Base-by-base conservation (phyloP, 2,888 invertebrate species). In the Limnephilus rhombicus region DNA sequence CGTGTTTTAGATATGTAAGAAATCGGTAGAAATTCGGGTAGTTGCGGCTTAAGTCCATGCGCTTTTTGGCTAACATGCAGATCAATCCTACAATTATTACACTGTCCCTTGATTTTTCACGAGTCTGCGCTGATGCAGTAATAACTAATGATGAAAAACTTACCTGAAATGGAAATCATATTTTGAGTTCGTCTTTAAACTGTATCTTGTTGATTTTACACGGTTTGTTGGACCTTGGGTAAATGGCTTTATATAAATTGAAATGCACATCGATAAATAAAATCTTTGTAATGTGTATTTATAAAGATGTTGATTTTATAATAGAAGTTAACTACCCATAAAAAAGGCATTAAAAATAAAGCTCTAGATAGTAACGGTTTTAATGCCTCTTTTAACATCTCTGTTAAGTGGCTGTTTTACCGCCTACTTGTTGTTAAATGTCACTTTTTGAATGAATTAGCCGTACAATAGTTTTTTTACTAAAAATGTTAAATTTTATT, bases 371-470 rank as follows among this genome's bases (percentile, higher is more conserved):
- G 11, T 83, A 83, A 37, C 34, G 24, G 11, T 18, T 18, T 34
- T 83, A 24, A 83, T 83, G 83, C n/a, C 37, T 24, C 2, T 83
- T 83, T 83, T 83, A 37, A 83, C 83, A 83, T 83, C 37, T 41
- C 24, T 18, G 34, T 83, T 24, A 83, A 83, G 5, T 68, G 4
- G 24, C 68, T 24, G n/a, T 24, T 68, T 68, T 7, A n/a, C n/a
- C n/a, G 24, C n/a, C 24, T 68, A 24, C 9, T 68, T n/a, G 24
- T 68, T 68, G 9, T 24, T 24, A 7, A 68, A 68, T n/a, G 7
- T 24, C n/a, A n/a, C 1, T 68, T n/a, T 68, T n/a, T n/a, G 7
- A 68, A 68, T 2, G 9, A 68, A 68, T 49, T 13, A 15, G 49
- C 15, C 3, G 3, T 3, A 49, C 49, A 49, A 49, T 15, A 49